A percentile compares a stretch with the other conserved stretches of the same genome.
Conservation (phyloP, 1,140 invertebrate species). For the Drosophila quadrilineata region DNA sequence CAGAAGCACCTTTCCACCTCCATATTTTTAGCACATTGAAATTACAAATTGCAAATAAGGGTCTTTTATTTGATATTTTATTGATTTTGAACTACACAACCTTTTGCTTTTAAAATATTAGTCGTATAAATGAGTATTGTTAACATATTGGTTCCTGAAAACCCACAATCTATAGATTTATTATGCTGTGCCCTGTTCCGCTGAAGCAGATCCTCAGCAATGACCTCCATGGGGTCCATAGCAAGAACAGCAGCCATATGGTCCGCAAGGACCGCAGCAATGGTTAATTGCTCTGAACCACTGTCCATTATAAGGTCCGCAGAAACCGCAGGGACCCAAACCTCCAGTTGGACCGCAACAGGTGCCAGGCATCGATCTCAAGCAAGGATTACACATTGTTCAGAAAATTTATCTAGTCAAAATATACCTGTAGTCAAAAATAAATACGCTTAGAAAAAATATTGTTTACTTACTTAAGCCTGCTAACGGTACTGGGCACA, state of each 20-base stretch:
- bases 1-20: no score
- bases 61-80: no score
- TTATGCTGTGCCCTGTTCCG: constrained; percentile 44
- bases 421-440: background rate
- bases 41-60: no score
- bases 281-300: constrained; percentile 61
- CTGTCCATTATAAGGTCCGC: constrained; percentile 63
- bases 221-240: constrained; percentile 60
- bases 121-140: no score
- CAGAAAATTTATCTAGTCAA: background rate
- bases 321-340: constrained; percentile 56
- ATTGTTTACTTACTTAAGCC: constrained; percentile 45
- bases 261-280: constrained; percentile 62
- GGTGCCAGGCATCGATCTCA: constrained; percentile 60
- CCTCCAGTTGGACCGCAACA: constrained; percentile 65
- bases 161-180: background rate
- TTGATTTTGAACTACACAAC: no score
- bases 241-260: constrained; percentile 62
- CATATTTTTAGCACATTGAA: no score
- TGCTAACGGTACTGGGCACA: constrained; percentile 61
- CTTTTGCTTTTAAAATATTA: no score
- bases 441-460: background rate
- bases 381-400: constrained; percentile 59
- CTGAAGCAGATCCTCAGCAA: constrained; percentile 62
- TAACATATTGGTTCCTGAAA: no score